Conservation (phyloP, 2,797 vertebrate genomes). For the Manis pentadactyla region DNA sequence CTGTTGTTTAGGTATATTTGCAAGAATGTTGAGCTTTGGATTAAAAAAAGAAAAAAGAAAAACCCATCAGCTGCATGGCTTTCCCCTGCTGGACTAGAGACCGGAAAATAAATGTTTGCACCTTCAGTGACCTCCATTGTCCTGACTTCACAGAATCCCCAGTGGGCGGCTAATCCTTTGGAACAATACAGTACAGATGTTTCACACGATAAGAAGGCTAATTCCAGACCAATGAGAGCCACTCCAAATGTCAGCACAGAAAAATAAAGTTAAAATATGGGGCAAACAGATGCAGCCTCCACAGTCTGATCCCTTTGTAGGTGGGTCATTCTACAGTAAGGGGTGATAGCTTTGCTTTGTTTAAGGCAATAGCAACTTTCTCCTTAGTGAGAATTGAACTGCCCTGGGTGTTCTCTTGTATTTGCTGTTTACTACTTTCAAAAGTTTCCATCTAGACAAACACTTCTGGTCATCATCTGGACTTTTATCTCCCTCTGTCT, state of each 20-base stretch:
- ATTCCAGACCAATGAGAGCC: slow-evolving; percentile 82
- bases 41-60: slow-evolving; percentile 50
- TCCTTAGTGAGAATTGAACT: slow-evolving; percentile 35
- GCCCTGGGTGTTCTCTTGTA: neutral
- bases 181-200: slow-evolving; percentile 86
- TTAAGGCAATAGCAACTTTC: slow-evolving; percentile 49
- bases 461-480: neutral
- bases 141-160: slow-evolving; percentile 83
- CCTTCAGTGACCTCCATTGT: slow-evolving; percentile 85
- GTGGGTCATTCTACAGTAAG: slow-evolving; percentile 56
- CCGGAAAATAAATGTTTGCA: slow-evolving; percentile 86
- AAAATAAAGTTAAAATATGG: slow-evolving; percentile 84
- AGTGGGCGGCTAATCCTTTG: slow-evolving; percentile 81
- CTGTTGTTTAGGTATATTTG: slow-evolving; percentile 46
- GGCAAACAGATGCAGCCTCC: slow-evolving; percentile 77
- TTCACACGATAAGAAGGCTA: slow-evolving; percentile 84
- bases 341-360: slow-evolving; percentile 53
- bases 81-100: slow-evolving; percentile 75
- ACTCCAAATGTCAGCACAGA: slow-evolving; percentile 83
- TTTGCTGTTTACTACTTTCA: slow-evolving; percentile 1
- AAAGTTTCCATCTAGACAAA: neutral
- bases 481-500: neutral
- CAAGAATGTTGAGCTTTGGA: slow-evolving; percentile 61
- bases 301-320: slow-evolving; percentile 50
- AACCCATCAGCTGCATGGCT: slow-evolving; percentile 51